These are phyloP conservation scores for Euura saliciscinereae DNA, from an alignment of 1,140 invertebrate species.

Conservation along the genomic window DNA sequence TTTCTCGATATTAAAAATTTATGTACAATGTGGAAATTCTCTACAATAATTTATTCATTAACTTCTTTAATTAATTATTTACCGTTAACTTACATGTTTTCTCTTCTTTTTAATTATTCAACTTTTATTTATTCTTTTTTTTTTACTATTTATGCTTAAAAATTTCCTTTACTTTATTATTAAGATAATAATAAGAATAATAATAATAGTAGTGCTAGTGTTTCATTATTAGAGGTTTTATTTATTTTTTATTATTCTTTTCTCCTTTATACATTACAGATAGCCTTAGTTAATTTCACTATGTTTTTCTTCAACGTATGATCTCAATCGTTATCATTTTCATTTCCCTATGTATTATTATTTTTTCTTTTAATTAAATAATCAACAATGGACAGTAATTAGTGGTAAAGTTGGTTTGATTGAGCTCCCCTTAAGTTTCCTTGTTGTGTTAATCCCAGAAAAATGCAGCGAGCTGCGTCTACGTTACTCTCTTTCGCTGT, in stretches of 20 bases:
- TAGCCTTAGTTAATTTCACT: conserved; percentile 7
- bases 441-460: conserved; percentile 45
- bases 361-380: conserved; percentile 43
- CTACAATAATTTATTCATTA: conserved; percentile 2
- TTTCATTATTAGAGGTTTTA: background rate
- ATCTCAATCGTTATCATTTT: background rate
- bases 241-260: conserved; percentile 22
- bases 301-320: background rate
- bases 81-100: conserved; percentile 36
- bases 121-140: too few relatives aligned
- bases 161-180: conserved; percentile 12
- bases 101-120: background rate
- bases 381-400: conserved; percentile 32
- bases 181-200: conserved; percentile 33
- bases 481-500: background rate
- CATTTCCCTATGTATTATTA: conserved; percentile 16
- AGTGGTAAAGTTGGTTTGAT: conserved; percentile 47
- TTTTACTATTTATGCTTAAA: background rate
- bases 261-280: conserved; percentile 13
- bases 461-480: conserved; percentile 46
- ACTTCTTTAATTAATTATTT: conserved; percentile 14
- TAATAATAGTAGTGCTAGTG: conserved; percentile 24
- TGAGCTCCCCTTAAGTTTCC: conserved; percentile 44
- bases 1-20: background rate
- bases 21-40: conserved; percentile 11